Conservation (phyloP, 1,140 invertebrate genomes). For the Schlechtendalia chinensis region DNA sequence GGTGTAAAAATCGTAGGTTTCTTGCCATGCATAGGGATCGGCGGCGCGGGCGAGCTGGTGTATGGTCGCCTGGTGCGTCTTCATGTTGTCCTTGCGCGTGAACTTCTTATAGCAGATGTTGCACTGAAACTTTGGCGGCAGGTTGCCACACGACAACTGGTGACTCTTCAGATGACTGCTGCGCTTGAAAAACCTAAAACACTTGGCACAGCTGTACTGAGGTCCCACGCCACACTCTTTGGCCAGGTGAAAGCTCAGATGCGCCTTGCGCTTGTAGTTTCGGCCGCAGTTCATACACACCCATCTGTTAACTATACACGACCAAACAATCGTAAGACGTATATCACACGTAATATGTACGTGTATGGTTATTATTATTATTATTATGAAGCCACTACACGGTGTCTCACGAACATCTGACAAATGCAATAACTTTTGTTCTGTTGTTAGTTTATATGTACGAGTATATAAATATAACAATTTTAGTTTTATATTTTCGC, state of each 20-base stretch:
- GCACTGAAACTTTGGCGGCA: conserved; percentile 65
- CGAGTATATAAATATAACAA: too few relatives aligned
- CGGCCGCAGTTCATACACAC: conserved; percentile 51
- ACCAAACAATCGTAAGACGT: too few relatives aligned
- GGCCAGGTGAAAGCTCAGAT: conserved; percentile 57
- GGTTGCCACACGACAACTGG: conserved; percentile 53
- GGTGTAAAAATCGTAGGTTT: neutral
- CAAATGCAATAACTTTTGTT: too few relatives aligned
- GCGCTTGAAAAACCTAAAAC: conserved; percentile 57
- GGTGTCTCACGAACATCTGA: too few relatives aligned
- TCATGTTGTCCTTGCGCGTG: conserved; percentile 59
- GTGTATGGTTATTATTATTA: too few relatives aligned
- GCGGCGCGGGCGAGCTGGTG: conserved; percentile 51
- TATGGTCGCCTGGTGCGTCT: conserved; percentile 57
- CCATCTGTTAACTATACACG: conserved; percentile 7
- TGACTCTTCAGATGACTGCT: conserved; percentile 51
- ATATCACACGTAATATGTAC: too few relatives aligned
- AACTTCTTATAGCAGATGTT: conserved; percentile 64
- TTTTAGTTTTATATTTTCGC: too few relatives aligned
- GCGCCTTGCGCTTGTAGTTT: conserved; percentile 51
- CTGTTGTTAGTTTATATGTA: too few relatives aligned
- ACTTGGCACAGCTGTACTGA: conserved; percentile 58
- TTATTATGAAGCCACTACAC: too few relatives aligned
- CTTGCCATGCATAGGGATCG: neutral
- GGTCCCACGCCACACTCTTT: conserved; percentile 64